A percentile compares a stretch with the other conserved stretches of the same genome.
These are phyloP conservation scores for Mercenaria mercenaria DNA, from an alignment of 1,140 invertebrate genomes.

Conservation along the genomic window DNA sequence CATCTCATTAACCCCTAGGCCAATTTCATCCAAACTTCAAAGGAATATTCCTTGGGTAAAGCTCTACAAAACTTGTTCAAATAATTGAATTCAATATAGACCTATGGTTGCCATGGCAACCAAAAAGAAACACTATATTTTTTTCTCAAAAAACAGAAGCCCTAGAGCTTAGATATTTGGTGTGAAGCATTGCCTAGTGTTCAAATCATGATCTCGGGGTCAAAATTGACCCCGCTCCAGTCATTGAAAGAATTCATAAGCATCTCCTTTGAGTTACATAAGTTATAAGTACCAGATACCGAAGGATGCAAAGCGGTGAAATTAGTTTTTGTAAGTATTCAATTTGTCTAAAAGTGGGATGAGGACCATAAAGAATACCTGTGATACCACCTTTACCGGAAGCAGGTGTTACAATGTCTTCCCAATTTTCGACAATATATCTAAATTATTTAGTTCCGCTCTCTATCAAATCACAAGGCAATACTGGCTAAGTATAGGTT, in stretches of 20 bases:
- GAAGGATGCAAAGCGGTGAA: neutral
- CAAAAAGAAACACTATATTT: too few relatives aligned
- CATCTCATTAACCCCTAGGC: too few relatives aligned
- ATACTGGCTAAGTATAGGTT: neutral
- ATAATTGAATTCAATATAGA: too few relatives aligned
- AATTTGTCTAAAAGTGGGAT: neutral
- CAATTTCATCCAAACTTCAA: too few relatives aligned
- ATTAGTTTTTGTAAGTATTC: slow-evolving; percentile 2
- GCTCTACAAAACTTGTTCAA: too few relatives aligned
- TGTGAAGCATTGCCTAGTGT: too few relatives aligned
- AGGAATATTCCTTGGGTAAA: too few relatives aligned
- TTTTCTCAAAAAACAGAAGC: too few relatives aligned
- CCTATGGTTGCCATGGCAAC: too few relatives aligned
- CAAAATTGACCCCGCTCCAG: too few relatives aligned
- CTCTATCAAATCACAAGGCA: neutral
- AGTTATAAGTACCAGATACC: slow-evolving; percentile 39
- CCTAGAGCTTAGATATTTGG: too few relatives aligned
- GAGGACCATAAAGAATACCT: slow-evolving; percentile 16
- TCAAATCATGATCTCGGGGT: too few relatives aligned
- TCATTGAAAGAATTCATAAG: neutral
- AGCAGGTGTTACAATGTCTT: neutral
- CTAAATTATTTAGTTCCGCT: slow-evolving; percentile 20
- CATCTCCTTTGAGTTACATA: neutral
- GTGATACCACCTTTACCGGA: slow-evolving; percentile 7
- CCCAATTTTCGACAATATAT: neutral